A percentile compares a stretch with the other conserved stretches of the same genome.
phyloP scores from a whole-genome alignment of 2,113 vertebrate genomes.

The Saccopteryx leptura region DNA sequence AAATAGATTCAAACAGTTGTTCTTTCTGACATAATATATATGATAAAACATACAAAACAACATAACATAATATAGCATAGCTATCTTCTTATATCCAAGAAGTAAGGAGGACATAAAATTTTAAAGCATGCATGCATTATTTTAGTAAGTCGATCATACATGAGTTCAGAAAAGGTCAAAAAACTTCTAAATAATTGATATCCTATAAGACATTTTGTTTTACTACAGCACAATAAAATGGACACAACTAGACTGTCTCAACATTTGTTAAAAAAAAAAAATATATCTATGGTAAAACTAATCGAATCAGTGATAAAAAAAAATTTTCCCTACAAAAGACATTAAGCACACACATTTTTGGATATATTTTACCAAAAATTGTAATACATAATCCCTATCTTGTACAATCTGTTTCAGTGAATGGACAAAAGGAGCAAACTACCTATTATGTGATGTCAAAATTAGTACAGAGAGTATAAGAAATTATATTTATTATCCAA shows the following conservation, averaged over 20 bases:
- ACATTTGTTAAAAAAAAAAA: neutral
- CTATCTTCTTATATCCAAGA: neutral
- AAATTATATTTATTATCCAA: neutral
- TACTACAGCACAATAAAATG: neutral
- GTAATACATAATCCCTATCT: neutral
- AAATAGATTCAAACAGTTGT: neutral
- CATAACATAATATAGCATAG: neutral
- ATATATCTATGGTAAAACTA: neutral
- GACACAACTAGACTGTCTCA: neutral
- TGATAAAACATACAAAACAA: neutral
- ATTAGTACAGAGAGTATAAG: neutral
- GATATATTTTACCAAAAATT: neutral
- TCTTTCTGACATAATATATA: neutral
- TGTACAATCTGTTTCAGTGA: constrained; percentile 17
- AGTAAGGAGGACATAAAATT: neutral
- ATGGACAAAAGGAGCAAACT: neutral
- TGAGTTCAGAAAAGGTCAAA: neutral
- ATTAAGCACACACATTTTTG: neutral
- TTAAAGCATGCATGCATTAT: neutral
- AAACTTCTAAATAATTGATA: neutral
- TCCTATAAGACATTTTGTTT: neutral
- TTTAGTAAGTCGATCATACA: neutral
- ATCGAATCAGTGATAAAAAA: neutral
- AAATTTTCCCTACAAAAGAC: neutral
- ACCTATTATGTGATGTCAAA: neutral